These are phyloP conservation scores for Pseudeuparius sepicola DNA, from an alignment of 2,888 invertebrate genomes.

Conservation along the genomic window DNA sequence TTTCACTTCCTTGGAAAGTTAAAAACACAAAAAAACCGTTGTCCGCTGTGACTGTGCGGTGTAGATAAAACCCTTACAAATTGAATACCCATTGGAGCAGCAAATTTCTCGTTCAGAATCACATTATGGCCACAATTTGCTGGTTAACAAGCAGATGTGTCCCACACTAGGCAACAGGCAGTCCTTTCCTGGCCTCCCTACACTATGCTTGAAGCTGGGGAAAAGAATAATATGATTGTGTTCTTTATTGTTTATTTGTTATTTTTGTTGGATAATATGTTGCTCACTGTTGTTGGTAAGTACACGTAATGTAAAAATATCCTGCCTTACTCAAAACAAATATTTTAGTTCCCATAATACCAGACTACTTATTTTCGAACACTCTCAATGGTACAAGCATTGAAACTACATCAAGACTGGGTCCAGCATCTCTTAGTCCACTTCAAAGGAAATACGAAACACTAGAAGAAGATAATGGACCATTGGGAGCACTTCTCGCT, in stretches of 20 bases:
- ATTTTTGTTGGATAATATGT: slow-evolving; percentile 74
- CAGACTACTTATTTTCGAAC: slow-evolving; percentile 58
- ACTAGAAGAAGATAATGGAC: slow-evolving; percentile 52
- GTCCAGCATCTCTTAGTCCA: slow-evolving; percentile 35
- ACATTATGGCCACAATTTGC: too few relatives aligned
- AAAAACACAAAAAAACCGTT: too few relatives aligned
- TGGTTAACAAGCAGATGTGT: too few relatives aligned
- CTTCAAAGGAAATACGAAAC: slow-evolving; percentile 37
- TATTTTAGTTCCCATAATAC: slow-evolving; percentile 65
- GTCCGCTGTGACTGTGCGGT: too few relatives aligned
- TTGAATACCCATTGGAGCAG: too few relatives aligned
- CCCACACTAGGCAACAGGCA: too few relatives aligned
- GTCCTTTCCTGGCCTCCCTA: too few relatives aligned
- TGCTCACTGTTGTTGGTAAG: slow-evolving; percentile 83
- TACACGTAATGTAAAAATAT: slow-evolving; percentile 17
- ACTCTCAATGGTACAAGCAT: slow-evolving; percentile 34
- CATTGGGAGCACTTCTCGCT: slow-evolving; percentile 57
- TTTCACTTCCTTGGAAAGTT: too few relatives aligned
- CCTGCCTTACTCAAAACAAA: not conserved
- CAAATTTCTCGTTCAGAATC: too few relatives aligned
- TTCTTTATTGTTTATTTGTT: slow-evolving; percentile 60
- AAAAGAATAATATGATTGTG: too few relatives aligned
- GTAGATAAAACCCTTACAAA: too few relatives aligned
- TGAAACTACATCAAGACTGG: slow-evolving; percentile 19
- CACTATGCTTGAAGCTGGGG: too few relatives aligned